Evolutionary conservation across 2,797 vertebrate genomes (phyloP).

Genomic region (Melanotaenia trifasciata): DNA sequence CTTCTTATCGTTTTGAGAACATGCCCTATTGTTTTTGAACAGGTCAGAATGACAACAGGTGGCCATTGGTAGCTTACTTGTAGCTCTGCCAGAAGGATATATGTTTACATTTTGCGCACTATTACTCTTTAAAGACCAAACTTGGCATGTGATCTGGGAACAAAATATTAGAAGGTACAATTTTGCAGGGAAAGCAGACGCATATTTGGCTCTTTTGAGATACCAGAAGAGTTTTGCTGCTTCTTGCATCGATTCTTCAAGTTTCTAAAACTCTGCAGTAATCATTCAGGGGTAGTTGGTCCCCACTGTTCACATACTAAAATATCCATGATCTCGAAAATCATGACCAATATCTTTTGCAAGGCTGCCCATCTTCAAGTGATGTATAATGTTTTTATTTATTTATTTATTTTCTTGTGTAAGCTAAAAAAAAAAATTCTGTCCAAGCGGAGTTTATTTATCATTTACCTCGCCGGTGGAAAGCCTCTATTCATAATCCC

Average conservation of each 20-base stretch:
- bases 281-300: neutral
- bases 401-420: neutral
- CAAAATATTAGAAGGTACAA: neutral
- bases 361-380: neutral
- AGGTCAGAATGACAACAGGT: slow-evolving; percentile 41
- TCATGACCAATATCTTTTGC: neutral
- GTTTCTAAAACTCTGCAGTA: neutral
- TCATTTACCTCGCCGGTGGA: neutral
- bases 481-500: neutral
- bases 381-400: neutral
- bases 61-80: neutral
- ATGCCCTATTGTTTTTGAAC: slow-evolving; percentile 59
- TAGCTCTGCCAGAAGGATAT: slow-evolving; percentile 14
- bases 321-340: neutral
- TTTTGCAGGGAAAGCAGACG: neutral
- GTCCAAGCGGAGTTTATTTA: neutral
- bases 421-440: neutral
- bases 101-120: slow-evolving; percentile 14
- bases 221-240: neutral
- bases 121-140: slow-evolving; percentile 1
- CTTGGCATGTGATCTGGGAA: neutral
- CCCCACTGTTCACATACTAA: neutral
- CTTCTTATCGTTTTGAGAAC: slow-evolving; percentile 60
- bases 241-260: neutral
- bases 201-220: neutral